A percentile compares a stretch with the other conserved stretches of the same genome.
phyloP scores from a whole-genome alignment of 2,113 vertebrate species.

The Todiramphus chloris region DNA sequence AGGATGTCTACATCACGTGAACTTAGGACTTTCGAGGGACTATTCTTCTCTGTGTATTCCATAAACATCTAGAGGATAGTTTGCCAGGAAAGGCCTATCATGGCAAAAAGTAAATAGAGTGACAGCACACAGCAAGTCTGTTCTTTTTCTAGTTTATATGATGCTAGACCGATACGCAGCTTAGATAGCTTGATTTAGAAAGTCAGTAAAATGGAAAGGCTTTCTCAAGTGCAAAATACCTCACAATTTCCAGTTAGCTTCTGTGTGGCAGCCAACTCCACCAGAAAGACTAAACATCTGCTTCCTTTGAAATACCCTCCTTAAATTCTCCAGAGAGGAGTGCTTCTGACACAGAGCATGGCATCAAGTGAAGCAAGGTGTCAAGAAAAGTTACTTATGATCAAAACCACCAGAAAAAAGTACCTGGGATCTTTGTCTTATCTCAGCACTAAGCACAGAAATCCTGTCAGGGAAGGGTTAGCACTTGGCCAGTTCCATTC shows the following conservation, averaged over 20 bases:
- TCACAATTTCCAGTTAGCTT: conserved; percentile 49
- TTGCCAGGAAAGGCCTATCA: background rate
- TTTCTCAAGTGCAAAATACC: background rate
- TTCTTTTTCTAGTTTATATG: background rate
- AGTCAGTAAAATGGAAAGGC: conserved; percentile 1
- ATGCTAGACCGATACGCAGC: background rate
- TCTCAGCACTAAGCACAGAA: background rate
- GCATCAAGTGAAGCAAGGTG: conserved; percentile 17
- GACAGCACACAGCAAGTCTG: background rate
- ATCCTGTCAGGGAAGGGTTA: background rate
- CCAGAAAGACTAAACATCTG: conserved; percentile 49
- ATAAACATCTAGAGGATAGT: background rate
- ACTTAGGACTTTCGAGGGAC: background rate
- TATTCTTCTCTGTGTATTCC: background rate
- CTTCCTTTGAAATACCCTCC: conserved; percentile 33
- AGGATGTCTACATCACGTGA: background rate
- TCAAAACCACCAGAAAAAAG: background rate
- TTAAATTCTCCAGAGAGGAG: conserved; percentile 10
- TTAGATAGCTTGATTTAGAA: conserved; percentile 13
- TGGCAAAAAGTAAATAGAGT: background rate
- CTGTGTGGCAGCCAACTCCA: conserved; percentile 39
- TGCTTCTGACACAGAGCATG: background rate
- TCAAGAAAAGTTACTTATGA: conserved; percentile 14
- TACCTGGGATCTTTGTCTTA: background rate
- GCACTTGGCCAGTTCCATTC: background rate